These are phyloP conservation scores for Trichomalopsis sarcophagae DNA, from an alignment of 1,140 invertebrate species.

Conservation along the genomic window DNA sequence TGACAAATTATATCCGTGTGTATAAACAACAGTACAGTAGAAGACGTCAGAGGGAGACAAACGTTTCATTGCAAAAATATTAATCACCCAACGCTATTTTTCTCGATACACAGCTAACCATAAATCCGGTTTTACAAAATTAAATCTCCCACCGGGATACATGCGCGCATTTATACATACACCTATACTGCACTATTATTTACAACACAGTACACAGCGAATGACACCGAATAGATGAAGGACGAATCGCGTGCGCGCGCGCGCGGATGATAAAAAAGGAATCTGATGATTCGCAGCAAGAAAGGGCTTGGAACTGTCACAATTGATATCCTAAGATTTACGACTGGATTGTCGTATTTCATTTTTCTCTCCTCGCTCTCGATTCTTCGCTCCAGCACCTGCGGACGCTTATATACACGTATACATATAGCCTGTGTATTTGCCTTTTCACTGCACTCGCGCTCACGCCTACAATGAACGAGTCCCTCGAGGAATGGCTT, in stretches of 20 bases:
- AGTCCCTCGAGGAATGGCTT: not conserved
- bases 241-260: not conserved
- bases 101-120: not conserved
- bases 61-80: not conserved
- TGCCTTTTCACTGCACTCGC: not conserved
- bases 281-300: not conserved
- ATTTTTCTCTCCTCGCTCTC: not conserved
- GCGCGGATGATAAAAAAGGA: not conserved
- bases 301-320: not conserved
- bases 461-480: not conserved
- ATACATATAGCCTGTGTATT: not conserved
- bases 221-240: not conserved
- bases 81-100: not conserved
- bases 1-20: not conserved
- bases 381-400: not conserved
- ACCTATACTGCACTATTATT: not conserved
- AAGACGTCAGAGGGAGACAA: not conserved
- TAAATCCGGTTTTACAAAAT: not conserved
- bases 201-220: not conserved
- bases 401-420: not conserved
- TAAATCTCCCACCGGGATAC: not conserved
- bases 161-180: too few relatives aligned
- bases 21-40: not conserved
- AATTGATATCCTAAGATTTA: conserved; percentile 1
- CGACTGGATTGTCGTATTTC: not conserved